Conservation (phyloP, 2,888 invertebrate species). For the Osedax frankpressi region DNA sequence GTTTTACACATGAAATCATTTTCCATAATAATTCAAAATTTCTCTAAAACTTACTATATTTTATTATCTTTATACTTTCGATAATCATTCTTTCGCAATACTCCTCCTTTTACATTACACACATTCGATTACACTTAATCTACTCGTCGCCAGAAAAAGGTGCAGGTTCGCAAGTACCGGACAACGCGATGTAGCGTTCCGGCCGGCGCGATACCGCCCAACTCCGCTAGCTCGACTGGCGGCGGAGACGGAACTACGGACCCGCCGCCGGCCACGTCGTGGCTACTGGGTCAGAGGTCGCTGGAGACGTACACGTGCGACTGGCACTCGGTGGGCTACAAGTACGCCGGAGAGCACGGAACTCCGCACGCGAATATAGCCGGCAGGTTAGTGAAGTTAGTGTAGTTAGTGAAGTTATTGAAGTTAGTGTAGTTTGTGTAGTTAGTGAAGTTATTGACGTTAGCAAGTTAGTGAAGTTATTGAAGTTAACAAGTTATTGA, state of each 20-base stretch:
- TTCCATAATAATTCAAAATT: too few relatives aligned
- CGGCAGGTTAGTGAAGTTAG: too few relatives aligned
- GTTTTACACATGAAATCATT: too few relatives aligned
- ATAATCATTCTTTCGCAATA: too few relatives aligned
- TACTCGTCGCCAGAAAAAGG: not conserved
- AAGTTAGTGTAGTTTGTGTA: too few relatives aligned
- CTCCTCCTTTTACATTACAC: too few relatives aligned
- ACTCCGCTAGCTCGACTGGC: not conserved
- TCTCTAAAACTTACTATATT: too few relatives aligned
- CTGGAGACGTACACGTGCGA: conserved; percentile 67
- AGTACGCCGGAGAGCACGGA: conserved; percentile 56
- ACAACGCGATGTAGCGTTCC: conserved; percentile 60
- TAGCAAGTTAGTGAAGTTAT: too few relatives aligned
- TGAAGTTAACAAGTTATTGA: too few relatives aligned
- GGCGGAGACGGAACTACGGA: conserved; percentile 35
- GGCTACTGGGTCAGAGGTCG: conserved; percentile 58
- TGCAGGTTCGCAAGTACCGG: conserved; percentile 60
- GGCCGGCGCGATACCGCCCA: not conserved
- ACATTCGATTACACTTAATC: not conserved
- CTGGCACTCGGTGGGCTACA: conserved; percentile 80
- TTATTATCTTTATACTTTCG: too few relatives aligned
- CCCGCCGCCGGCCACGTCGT: conserved; percentile 49
- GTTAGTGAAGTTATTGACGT: too few relatives aligned
- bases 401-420: too few relatives aligned
- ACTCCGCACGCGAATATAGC: not conserved